Percentiles rank a stretch among this genome's conserved stretches.
Evolutionary conservation across 2,888 invertebrate genomes (phyloP).

Genomic region (Alitta virens): DNA sequence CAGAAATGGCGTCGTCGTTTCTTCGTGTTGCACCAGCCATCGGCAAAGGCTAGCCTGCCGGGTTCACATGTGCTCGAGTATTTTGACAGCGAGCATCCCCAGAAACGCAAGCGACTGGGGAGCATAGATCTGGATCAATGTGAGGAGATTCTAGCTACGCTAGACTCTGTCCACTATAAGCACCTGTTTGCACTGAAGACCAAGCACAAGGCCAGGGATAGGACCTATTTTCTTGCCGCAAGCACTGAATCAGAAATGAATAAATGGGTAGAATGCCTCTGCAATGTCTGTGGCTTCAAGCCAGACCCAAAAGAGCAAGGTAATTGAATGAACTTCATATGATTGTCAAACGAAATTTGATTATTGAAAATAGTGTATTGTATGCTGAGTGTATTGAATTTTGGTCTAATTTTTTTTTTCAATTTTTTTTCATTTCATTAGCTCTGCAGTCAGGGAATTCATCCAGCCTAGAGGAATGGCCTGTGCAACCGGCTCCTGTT

Average conservation of each 20-base stretch:
- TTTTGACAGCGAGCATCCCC: slow-evolving; percentile 69
- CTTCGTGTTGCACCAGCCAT: slow-evolving; percentile 80
- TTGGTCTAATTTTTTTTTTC: no score
- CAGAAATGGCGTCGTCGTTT: slow-evolving; percentile 94
- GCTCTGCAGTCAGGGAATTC: no score
- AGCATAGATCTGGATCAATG: slow-evolving; percentile 86
- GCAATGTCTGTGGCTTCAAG: slow-evolving; percentile 71
- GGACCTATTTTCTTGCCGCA: slow-evolving; percentile 89
- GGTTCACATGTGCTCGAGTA: slow-evolving; percentile 85
- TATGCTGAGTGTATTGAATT: no score
- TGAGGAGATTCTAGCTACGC: slow-evolving; percentile 74
- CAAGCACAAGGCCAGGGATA: slow-evolving; percentile 61
- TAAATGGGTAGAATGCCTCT: slow-evolving; percentile 91
- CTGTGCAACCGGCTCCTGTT: no score
- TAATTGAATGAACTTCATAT: not conserved
- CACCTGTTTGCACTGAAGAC: slow-evolving; percentile 51
- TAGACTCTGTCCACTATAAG: slow-evolving; percentile 46
- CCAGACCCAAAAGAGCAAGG: slow-evolving; percentile 5
- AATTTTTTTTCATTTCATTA: no score
- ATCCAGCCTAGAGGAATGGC: no score
- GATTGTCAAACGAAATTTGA: no score
- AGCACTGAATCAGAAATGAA: slow-evolving; percentile 90
- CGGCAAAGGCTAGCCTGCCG: slow-evolving; percentile 63
- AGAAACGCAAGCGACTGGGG: slow-evolving; percentile 33
- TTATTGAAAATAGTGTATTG: no score